Percentiles rank a stretch among this genome's conserved stretches.
These are phyloP conservation scores for Mycalesis mineus DNA, from an alignment of 2,888 invertebrate species.

Conservation along the genomic window DNA sequence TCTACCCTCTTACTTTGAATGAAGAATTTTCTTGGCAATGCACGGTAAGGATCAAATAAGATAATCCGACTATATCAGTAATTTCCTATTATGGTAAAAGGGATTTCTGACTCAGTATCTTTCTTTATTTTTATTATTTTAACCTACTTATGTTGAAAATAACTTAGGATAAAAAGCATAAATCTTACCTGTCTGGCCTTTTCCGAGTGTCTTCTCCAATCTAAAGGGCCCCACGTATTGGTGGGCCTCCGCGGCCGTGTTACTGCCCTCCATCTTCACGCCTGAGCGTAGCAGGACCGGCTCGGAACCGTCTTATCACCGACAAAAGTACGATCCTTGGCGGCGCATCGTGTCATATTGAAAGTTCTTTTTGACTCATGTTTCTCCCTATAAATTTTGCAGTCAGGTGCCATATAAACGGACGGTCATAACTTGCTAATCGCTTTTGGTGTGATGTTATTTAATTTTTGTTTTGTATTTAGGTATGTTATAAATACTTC, in stretches of 20 bases:
- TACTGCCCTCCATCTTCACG: conserved; percentile 62
- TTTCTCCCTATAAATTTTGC: conserved; percentile 11
- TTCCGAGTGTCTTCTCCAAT: conserved; percentile 99
- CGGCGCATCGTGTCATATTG: conserved; percentile 25
- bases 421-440: conserved; percentile 33
- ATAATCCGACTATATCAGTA: too few relatives aligned
- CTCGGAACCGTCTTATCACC: conserved; percentile 34
- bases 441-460: neutral
- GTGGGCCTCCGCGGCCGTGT: conserved; percentile 79
- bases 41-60: too few relatives aligned
- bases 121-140: too few relatives aligned
- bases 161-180: too few relatives aligned
- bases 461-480: neutral
- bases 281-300: conserved; percentile 38
- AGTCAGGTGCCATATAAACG: conserved; percentile 28
- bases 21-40: too few relatives aligned
- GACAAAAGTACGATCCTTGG: conserved; percentile 22
- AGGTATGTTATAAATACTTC: neutral
- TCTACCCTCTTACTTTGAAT: too few relatives aligned
- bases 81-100: too few relatives aligned
- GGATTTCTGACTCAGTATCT: too few relatives aligned
- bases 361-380: conserved; percentile 9
- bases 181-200: conserved; percentile 97
- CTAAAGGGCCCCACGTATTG: conserved; percentile 99
- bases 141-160: too few relatives aligned